Evolutionary conservation across 2,888 invertebrate genomes (phyloP).

Genomic region (Platynereis dumerilii): DNA sequence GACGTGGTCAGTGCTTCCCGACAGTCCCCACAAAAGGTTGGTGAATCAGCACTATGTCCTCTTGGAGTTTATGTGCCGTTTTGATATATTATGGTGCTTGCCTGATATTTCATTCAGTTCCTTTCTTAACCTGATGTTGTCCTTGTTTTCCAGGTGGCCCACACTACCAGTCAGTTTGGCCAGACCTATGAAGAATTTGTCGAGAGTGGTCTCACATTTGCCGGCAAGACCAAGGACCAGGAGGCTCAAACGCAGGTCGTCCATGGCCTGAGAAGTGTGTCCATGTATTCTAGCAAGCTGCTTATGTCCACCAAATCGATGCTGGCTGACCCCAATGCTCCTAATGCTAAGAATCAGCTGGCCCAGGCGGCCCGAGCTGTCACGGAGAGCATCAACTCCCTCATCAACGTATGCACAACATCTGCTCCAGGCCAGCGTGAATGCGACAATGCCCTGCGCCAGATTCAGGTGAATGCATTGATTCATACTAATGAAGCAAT

Average conservation of each 20-base stretch:
- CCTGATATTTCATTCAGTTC: no score
- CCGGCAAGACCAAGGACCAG: constrained; percentile 69
- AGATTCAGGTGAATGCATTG: constrained; percentile 72
- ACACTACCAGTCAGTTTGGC: constrained; percentile 76
- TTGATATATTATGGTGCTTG: no score
- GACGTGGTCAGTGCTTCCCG: constrained; percentile 80
- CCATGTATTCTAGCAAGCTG: constrained; percentile 84
- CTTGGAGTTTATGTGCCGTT: no score
- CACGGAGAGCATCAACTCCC: constrained; percentile 88
- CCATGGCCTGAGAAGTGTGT: constrained; percentile 84
- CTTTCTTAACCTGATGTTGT: no score
- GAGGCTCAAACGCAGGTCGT: constrained; percentile 82
- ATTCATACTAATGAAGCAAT: no score
- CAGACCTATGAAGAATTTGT: constrained; percentile 79
- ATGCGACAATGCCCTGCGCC: constrained; percentile 92
- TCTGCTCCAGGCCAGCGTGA: constrained; percentile 96
- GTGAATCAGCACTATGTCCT: no score
- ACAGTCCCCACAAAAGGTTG: constrained; percentile 66
- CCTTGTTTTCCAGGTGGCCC: constrained; percentile 70
- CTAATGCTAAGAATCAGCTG: constrained; percentile 88
- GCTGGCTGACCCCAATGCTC: constrained; percentile 86
- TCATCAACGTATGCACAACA: constrained; percentile 82
- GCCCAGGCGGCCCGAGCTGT: constrained; percentile 87
- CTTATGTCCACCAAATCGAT: constrained; percentile 87
- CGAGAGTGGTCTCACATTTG: constrained; percentile 63